These are phyloP conservation scores for Hemibagrus wyckioides DNA, from an alignment of 2,113 vertebrate genomes.

Conservation along the genomic window DNA sequence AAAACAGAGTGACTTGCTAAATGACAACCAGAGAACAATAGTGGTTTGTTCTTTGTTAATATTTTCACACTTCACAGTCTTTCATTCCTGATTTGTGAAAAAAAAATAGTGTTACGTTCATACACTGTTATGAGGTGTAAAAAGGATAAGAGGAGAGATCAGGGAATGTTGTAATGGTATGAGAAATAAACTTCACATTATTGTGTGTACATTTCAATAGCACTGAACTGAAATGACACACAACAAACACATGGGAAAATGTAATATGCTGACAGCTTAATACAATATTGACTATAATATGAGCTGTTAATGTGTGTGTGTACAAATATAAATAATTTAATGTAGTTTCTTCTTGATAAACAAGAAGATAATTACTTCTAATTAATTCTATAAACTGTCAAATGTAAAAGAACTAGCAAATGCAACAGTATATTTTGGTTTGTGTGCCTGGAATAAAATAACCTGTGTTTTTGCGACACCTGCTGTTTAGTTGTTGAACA, in stretches of 20 bases:
- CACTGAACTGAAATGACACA: neutral
- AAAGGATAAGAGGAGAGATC: neutral
- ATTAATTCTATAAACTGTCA: neutral
- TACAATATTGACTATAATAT: neutral
- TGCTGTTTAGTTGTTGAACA: conserved; percentile 22
- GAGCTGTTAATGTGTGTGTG: neutral
- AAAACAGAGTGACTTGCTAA: neutral
- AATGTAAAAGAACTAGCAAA: neutral
- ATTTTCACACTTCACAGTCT: neutral
- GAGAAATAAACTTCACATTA: neutral
- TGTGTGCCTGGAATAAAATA: neutral
- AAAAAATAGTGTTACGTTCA: neutral
- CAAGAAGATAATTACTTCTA: neutral
- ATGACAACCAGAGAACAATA: neutral
- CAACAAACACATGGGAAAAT: neutral
- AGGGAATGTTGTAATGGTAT: neutral
- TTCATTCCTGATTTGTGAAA: neutral
- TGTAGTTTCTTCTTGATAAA: neutral
- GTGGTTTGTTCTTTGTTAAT: neutral
- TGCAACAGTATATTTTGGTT: neutral
- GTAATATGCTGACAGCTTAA: neutral
- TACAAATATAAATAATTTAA: neutral
- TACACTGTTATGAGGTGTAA: neutral
- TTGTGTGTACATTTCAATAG: neutral
- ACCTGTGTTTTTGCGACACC: conserved; percentile 31